Conservation (phyloP, 2,888 invertebrate species). For the Chymomyza fuscimana region DNA sequence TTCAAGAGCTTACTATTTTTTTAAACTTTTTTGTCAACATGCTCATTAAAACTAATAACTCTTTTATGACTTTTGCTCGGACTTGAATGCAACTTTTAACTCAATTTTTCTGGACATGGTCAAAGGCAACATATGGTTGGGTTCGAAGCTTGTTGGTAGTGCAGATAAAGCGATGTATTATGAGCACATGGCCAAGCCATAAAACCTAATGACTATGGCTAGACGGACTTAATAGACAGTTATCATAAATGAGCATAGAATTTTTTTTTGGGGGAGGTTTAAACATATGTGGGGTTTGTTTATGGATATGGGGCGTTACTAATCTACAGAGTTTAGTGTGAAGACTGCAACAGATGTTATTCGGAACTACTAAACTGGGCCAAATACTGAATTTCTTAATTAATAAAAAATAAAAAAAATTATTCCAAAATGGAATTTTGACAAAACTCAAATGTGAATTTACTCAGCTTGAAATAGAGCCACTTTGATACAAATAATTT, state of each 20-base stretch:
- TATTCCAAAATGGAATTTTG: too few relatives aligned
- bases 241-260: conserved; percentile 6
- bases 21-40: conserved; percentile 15
- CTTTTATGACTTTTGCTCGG: conserved; percentile 41
- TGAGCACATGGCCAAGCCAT: conserved; percentile 21
- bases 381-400: too few relatives aligned
- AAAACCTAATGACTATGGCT: conserved; percentile 33
- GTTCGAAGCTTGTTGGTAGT: conserved; percentile 13
- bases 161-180: conserved; percentile 12
- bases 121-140: conserved; percentile 27
- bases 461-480: too few relatives aligned
- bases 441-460: too few relatives aligned
- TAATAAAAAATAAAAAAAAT: too few relatives aligned
- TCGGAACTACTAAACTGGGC: neutral
- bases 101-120: conserved; percentile 22
- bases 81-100: neutral
- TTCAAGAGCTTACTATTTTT: conserved; percentile 14
- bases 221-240: conserved; percentile 33
- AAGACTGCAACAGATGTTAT: neutral
- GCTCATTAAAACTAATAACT: conserved; percentile 52
- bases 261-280: neutral
- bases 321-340: neutral
- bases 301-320: neutral
- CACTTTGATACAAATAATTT: too few relatives aligned
- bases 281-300: neutral